Evolutionary conservation across 2,888 invertebrate species (phyloP).

Genomic region (Campoplex capitator): DNA sequence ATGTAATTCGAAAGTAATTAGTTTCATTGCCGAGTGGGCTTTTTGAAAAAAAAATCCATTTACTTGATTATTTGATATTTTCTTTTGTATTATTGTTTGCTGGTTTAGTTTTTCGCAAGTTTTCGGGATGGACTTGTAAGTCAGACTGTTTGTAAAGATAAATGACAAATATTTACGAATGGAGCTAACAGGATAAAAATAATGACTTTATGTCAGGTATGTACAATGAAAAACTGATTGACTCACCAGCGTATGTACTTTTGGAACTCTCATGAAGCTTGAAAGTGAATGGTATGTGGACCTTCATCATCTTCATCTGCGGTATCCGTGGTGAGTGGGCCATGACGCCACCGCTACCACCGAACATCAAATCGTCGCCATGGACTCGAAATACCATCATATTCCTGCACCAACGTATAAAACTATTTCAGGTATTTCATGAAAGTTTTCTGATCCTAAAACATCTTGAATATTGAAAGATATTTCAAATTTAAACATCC

Average conservation of each 20-base stretch:
- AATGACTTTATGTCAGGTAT: not conserved
- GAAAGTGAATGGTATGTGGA: conserved; percentile 93
- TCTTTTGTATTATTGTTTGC: not conserved
- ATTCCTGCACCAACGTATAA: conserved; percentile 86
- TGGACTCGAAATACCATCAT: conserved; percentile 92
- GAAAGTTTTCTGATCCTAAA: not conserved
- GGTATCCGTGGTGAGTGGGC: conserved; percentile 88
- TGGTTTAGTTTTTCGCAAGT: not conserved
- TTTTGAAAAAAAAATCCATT: too few species aligned
- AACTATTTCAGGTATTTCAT: conserved; percentile 58
- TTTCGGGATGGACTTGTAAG: too few species aligned
- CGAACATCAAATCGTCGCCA: conserved; percentile 88
- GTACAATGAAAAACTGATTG: conserved; percentile 18
- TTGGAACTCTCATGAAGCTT: conserved; percentile 90
- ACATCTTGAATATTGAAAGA: not conserved
- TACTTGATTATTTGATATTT: too few species aligned
- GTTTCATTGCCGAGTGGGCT: too few species aligned
- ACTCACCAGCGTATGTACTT: conserved; percentile 89
- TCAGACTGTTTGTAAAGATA: not conserved
- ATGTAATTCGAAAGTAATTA: too few species aligned
- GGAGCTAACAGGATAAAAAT: not conserved
- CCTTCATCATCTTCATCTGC: conserved; percentile 93
- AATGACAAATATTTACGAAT: not conserved
- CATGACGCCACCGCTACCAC: conserved; percentile 85
- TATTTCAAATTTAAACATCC: not conserved